phyloP scores from a whole-genome alignment of 2,797 vertebrate genomes.

The Myotis vivesi region DNA sequence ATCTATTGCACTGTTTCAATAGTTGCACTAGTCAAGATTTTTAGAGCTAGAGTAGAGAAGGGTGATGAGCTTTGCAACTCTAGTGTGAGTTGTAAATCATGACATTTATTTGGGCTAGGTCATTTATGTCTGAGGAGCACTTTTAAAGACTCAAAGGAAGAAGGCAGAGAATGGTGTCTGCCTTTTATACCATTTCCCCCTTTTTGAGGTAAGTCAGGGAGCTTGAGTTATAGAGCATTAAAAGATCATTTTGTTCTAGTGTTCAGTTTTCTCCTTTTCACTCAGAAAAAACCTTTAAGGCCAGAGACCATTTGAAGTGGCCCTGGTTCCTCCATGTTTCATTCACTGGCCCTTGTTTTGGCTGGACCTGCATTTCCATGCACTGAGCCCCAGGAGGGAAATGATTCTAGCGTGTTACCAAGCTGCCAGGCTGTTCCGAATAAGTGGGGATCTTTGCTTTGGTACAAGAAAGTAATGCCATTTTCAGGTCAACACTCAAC shows the following conservation, averaged over 20 bases:
- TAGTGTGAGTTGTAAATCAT: background rate
- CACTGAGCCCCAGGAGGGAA: background rate
- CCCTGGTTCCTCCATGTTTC: background rate
- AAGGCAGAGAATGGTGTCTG: background rate
- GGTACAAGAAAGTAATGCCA: background rate
- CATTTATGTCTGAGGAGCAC: background rate
- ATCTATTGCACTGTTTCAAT: background rate
- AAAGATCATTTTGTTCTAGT: slow-evolving; percentile 43
- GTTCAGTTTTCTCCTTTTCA: slow-evolving; percentile 36
- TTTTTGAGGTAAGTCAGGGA: slow-evolving; percentile 24
- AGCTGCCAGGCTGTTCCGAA: background rate
- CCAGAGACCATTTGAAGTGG: background rate
- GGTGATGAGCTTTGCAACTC: background rate
- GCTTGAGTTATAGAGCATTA: slow-evolving; percentile 30
- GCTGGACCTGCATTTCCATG: background rate
- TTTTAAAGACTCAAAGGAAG: background rate
- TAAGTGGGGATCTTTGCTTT: background rate
- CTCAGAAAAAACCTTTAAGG: slow-evolving; percentile 3
- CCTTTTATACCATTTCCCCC: background rate
- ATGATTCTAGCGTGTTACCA: background rate
- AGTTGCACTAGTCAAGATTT: background rate
- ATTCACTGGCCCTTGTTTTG: background rate
- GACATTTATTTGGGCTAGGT: background rate
- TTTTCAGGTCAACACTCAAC: background rate
- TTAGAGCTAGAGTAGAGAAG: background rate